These are phyloP conservation scores for Drosophila santomea DNA, from an alignment of 1,140 invertebrate species.

Conservation along the genomic window DNA sequence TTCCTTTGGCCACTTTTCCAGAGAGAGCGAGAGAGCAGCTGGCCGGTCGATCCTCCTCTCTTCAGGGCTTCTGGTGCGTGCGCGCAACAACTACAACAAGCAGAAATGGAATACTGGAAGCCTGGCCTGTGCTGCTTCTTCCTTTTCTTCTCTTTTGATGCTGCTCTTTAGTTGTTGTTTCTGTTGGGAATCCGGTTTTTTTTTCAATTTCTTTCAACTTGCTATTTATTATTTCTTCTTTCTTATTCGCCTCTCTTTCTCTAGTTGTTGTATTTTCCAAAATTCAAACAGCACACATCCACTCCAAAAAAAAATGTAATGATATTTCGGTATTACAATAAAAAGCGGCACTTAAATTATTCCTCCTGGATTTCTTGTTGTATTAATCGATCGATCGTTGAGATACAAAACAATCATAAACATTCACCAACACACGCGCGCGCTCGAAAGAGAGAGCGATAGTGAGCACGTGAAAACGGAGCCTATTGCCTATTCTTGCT, in stretches of 20 bases:
- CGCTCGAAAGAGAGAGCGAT: not conserved
- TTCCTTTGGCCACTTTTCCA: not conserved
- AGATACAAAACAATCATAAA: constrained; percentile 16
- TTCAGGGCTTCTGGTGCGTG: constrained; percentile 33
- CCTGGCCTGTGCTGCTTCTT: constrained; percentile 8
- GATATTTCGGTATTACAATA: constrained; percentile 1
- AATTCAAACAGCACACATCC: constrained; percentile 27
- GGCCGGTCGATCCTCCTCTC: constrained; percentile 38
- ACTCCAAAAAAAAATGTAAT: constrained; percentile 44
- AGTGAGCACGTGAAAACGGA: constrained; percentile 5
- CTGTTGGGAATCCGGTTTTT: constrained; percentile 70
- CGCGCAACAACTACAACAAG: constrained; percentile 31
- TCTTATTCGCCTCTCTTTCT: constrained; percentile 11
- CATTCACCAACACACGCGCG: constrained; percentile 20
- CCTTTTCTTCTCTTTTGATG: constrained; percentile 30
- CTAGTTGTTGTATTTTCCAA: constrained; percentile 31
- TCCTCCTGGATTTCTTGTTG: constrained; percentile 10
- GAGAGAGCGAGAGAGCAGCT: constrained; percentile 25
- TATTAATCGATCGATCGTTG: constrained; percentile 12
- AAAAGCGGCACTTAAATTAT: constrained; percentile 19
- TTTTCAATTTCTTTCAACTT: constrained; percentile 73
- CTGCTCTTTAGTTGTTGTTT: constrained; percentile 31
- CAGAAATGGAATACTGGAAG: constrained; percentile 10
- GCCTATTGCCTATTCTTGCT: not conserved
- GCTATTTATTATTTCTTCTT: constrained; percentile 62